Percentiles rank a stretch among this genome's conserved stretches.
Conservation (phyloP, 2,797 vertebrate species). For the Phylloscopus collybita region DNA sequence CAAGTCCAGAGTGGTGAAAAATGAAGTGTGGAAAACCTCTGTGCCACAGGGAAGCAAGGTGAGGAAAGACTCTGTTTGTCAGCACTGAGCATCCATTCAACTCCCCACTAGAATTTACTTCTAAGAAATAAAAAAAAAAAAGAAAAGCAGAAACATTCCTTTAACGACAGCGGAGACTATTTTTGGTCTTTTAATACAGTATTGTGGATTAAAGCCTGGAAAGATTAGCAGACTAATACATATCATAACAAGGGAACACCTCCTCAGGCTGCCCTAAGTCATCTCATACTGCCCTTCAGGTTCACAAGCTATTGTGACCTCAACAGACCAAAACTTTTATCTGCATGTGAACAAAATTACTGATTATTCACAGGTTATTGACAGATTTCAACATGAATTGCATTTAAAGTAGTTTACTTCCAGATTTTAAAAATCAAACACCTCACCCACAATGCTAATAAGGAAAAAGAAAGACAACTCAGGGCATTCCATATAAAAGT, state of each 20-base stretch:
- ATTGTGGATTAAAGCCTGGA: slow-evolving; percentile 38
- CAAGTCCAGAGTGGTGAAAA: not conserved
- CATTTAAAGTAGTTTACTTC: not conserved
- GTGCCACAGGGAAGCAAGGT: not conserved
- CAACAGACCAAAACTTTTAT: not conserved
- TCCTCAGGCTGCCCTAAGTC: not conserved
- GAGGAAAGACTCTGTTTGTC: not conserved
- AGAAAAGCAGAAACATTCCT: not conserved
- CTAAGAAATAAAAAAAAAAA: not conserved
- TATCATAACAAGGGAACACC: slow-evolving; percentile 22
- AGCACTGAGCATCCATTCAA: not conserved
- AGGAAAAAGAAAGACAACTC: not conserved
- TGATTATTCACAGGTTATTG: not conserved
- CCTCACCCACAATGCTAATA: not conserved
- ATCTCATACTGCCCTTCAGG: not conserved
- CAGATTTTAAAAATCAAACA: not conserved
- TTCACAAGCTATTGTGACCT: not conserved
- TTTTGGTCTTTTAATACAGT: slow-evolving; percentile 30
- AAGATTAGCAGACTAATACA: slow-evolving; percentile 39
- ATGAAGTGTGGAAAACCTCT: not conserved
- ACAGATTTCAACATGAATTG: not conserved
- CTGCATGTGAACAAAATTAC: not conserved
- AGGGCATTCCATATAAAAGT: not conserved
- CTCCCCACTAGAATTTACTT: not conserved
- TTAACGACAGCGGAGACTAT: not conserved